Percentiles rank a stretch among this genome's conserved stretches.
Conservation (phyloP, 2,797 vertebrate genomes). For the Telmatherina bonti region DNA sequence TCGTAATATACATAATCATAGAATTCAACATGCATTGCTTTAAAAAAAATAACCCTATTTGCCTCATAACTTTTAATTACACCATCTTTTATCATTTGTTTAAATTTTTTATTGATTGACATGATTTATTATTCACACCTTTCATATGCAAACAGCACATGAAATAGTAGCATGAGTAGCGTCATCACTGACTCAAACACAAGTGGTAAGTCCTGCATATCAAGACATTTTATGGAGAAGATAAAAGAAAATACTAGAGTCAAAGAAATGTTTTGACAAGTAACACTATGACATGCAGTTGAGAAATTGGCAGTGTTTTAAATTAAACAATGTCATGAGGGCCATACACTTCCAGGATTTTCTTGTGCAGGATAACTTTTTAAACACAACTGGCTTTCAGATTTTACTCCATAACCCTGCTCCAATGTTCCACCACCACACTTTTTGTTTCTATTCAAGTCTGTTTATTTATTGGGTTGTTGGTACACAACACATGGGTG, state of each 20-base stretch:
- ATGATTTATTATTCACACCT: no score
- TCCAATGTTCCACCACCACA: neutral
- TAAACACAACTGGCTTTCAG: slow-evolving; percentile 14
- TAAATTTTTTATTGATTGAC: no score
- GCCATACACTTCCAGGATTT: slow-evolving; percentile 44
- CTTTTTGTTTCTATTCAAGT: neutral
- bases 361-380: slow-evolving; percentile 44
- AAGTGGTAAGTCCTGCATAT: no score
- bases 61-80: no score
- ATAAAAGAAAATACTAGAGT: neutral
- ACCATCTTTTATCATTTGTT: no score
- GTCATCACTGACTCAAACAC: no score
- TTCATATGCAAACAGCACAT: no score
- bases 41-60: no score
- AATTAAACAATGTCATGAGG: slow-evolving; percentile 7
- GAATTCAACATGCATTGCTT: no score
- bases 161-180: no score
- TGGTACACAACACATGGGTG: neutral
- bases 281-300: neutral
- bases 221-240: neutral
- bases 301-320: slow-evolving; percentile 6
- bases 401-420: slow-evolving; percentile 1
- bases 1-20: no score
- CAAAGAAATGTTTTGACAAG: slow-evolving; percentile 1
- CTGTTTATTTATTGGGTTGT: neutral